Conservation (phyloP, 2,797 vertebrate species). For the Gephyroberyx darwinii region DNA sequence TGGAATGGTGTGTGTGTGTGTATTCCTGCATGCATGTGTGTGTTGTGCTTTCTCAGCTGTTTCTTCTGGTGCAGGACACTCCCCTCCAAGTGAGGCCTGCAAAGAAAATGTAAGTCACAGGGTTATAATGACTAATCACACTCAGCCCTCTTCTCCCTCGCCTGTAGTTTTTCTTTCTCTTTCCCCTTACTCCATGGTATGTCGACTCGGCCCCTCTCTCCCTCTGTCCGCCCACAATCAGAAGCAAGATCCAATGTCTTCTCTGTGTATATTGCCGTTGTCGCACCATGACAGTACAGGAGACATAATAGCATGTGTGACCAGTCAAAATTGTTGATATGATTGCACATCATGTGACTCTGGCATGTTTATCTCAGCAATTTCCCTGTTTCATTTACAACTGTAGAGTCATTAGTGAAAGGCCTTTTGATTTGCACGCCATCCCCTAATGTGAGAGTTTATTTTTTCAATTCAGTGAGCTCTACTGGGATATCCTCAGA, state of each 20-base stretch:
- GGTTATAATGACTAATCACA: conserved; percentile 72
- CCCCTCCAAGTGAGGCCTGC: conserved; percentile 62
- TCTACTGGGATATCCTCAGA: conserved; percentile 54
- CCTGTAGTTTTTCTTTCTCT: background rate
- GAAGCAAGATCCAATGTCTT: conserved; percentile 11
- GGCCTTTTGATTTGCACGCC: conserved; percentile 29
- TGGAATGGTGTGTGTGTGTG: conserved; percentile 19
- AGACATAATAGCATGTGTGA: conserved; percentile 5
- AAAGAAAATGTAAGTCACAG: conserved; percentile 75
- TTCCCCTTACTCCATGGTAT: background rate
- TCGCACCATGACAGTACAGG: conserved; percentile 5
- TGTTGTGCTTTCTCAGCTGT: conserved; percentile 76
- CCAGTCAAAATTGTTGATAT: conserved; percentile 8
- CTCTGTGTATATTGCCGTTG: background rate
- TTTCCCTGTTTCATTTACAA: conserved; percentile 40
- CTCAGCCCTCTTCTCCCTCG: conserved; percentile 22
- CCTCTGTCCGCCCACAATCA: background rate
- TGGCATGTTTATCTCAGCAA: conserved; percentile 38
- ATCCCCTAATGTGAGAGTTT: conserved; percentile 35
- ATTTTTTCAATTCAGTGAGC: conserved; percentile 50
- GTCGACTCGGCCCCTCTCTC: background rate
- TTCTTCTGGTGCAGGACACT: conserved; percentile 54
- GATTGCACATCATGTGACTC: conserved; percentile 39
- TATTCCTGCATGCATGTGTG: background rate
- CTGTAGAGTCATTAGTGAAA: conserved; percentile 23